Base-by-base conservation (phyloP, 2,888 invertebrate genomes). In the Melanophora roralis region DNA sequence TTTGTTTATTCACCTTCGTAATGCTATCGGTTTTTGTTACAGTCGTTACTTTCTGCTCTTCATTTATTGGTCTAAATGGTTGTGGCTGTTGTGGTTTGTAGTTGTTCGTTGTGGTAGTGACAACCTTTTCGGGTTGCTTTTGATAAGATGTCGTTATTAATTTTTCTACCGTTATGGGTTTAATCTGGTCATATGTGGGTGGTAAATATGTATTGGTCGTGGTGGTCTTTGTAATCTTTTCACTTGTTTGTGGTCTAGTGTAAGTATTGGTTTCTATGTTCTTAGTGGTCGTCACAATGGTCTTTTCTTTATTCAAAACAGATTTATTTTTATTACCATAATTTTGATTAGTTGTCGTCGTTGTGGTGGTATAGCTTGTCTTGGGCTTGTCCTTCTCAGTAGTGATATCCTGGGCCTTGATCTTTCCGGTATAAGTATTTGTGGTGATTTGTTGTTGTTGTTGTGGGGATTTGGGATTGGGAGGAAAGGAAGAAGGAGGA, bases 401-500 rank as follows among this genome's bases (percentile, higher is more conserved):
- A 85, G 79, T 85, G 84, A 83, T 85, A 84, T 83, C 87, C 86
- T 86, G 84, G 23, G 19, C 49, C 65, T 72, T 53, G 21, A 57
- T n/a, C 11, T 68, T 53, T 51, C 38, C 72, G 14, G 49, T 73
- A 34, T 74, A 74, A 14, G 81, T 82, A 45, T 67, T 77, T 9
- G 64, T 67, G 7, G 73, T 71, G 45, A 55, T 59, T 55, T 71
- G 65, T 43, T 75, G 65, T 68, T 65, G 78, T 64, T 67, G 55
- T 51, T 74, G 77, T 72, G 72, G 79, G 82, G 82, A 80, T 76
- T 47, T 81, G 65, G 84, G 83, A 81, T 75, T 73, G 62, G 82
- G 82, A 62, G 79, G n/a, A n/a, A n/a, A 45, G 67, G 83, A 81
- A 83, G 86, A 88, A 87, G 88, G 86, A 81, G 88, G 87, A 88